Percentiles rank a stretch among this genome's conserved stretches.
Evolutionary conservation across 2,797 vertebrate species (phyloP).

Genomic region (Enteromius unitaeniatus): DNA sequence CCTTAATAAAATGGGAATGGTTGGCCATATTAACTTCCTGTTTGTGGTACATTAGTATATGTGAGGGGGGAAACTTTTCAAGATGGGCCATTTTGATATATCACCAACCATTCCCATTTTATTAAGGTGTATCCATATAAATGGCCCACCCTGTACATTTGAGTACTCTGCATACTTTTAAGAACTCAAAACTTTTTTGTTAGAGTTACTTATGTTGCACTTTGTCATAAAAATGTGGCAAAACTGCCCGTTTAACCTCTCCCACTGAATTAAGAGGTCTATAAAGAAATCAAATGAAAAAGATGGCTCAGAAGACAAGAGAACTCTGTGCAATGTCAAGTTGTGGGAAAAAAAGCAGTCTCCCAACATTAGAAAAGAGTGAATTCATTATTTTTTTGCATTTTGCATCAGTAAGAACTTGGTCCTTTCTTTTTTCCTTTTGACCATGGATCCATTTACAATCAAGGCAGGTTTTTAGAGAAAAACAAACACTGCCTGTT

Average conservation of each 20-base stretch:
- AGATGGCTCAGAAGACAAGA: not conserved
- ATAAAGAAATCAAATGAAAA: not conserved
- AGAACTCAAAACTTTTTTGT: not conserved
- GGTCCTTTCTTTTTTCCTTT: too few species aligned
- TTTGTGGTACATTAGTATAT: too few species aligned
- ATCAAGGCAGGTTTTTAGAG: not conserved
- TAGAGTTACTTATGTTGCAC: not conserved
- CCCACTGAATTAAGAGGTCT: not conserved
- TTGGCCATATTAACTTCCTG: too few species aligned
- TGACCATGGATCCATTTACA: not conserved
- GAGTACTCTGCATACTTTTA: not conserved
- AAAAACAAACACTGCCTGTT: not conserved
- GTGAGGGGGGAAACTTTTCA: too few species aligned
- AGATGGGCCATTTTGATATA: too few species aligned
- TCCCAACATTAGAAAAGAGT: not conserved
- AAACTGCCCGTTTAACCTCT: not conserved
- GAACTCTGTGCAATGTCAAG: not conserved
- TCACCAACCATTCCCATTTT: too few species aligned
- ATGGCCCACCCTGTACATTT: too few species aligned
- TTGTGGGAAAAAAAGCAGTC: not conserved
- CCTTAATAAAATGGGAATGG: too few species aligned
- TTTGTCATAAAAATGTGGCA: not conserved
- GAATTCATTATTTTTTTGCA: accelerated
- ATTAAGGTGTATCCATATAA: too few species aligned
- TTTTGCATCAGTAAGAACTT: not conserved